phyloP scores from a whole-genome alignment of 2,888 invertebrate species.

The Drosophila kambysellisi region DNA sequence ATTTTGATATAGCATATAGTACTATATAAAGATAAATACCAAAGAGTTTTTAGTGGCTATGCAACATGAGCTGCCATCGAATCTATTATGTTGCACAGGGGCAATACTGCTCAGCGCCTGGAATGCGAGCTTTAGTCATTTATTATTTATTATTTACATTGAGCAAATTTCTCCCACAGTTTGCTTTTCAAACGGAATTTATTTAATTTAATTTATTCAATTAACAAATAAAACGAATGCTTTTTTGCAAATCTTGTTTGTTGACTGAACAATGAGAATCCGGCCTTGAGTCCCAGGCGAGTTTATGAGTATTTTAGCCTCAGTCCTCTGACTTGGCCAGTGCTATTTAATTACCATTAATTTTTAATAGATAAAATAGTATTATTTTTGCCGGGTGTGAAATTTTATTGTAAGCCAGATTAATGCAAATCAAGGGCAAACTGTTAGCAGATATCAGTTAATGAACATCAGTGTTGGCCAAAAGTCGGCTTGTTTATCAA shows the following conservation, averaged over 20 bases:
- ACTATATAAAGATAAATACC: neutral
- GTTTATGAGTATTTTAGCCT: too few relatives aligned
- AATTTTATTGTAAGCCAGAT: neutral
- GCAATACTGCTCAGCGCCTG: neutral
- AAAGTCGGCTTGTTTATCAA: neutral
- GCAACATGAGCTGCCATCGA: neutral
- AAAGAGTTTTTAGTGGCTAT: neutral
- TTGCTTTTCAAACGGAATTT: neutral
- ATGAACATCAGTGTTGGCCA: neutral
- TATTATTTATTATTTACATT: neutral
- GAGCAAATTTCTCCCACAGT: neutral
- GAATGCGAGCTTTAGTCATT: neutral
- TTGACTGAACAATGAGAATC: conserved; percentile 1
- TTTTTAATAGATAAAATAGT: neutral
- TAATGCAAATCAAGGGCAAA: neutral
- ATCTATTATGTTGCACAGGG: neutral
- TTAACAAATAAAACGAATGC: neutral
- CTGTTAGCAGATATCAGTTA: too few relatives aligned
- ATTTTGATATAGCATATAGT: neutral
- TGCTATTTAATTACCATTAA: neutral
- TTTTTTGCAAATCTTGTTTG: neutral
- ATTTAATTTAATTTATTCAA: neutral
- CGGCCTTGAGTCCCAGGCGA: neutral
- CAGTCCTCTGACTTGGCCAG: neutral
- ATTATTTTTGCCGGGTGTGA: neutral